A percentile compares a stretch with the other conserved stretches of the same genome.
These are phyloP conservation scores for Martes martes DNA, from an alignment of 2,113 vertebrate genomes.

Conservation along the genomic window DNA sequence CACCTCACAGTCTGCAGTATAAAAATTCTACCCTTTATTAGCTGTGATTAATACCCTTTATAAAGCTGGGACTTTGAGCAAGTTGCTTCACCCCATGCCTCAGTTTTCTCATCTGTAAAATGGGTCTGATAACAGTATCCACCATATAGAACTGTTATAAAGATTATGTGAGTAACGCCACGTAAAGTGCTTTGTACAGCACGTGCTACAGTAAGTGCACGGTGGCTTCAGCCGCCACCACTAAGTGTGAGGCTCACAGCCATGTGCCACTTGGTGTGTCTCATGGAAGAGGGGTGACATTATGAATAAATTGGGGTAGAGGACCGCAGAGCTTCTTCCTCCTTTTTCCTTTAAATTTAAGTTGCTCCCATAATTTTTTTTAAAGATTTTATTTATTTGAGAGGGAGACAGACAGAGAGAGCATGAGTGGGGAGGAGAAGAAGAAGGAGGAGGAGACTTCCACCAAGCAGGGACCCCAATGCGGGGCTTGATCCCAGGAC, in stretches of 20 bases:
- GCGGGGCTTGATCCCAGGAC: too few relatives aligned
- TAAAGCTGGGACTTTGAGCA: background rate
- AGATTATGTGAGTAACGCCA: background rate
- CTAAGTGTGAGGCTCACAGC: background rate
- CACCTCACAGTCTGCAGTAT: background rate
- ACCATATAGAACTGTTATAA: background rate
- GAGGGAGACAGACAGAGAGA: too few relatives aligned
- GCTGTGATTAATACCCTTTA: background rate
- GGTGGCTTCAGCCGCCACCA: background rate
- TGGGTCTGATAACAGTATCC: background rate
- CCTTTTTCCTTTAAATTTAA: background rate
- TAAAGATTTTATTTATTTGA: too few relatives aligned
- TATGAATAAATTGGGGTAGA: background rate
- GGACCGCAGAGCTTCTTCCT: background rate
- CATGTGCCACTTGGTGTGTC: background rate
- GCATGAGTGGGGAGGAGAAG: too few relatives aligned
- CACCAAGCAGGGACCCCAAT: too few relatives aligned
- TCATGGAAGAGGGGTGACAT: background rate
- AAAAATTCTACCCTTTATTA: background rate
- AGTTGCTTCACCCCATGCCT: background rate
- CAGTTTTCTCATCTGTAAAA: conserved; percentile 21
- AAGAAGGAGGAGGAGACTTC: too few relatives aligned
- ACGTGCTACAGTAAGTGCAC: background rate
- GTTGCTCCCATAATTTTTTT: background rate
- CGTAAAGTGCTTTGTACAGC: background rate